Evolutionary conservation across 2,888 invertebrate genomes (phyloP).

Genomic region (Fragum whitleyi): DNA sequence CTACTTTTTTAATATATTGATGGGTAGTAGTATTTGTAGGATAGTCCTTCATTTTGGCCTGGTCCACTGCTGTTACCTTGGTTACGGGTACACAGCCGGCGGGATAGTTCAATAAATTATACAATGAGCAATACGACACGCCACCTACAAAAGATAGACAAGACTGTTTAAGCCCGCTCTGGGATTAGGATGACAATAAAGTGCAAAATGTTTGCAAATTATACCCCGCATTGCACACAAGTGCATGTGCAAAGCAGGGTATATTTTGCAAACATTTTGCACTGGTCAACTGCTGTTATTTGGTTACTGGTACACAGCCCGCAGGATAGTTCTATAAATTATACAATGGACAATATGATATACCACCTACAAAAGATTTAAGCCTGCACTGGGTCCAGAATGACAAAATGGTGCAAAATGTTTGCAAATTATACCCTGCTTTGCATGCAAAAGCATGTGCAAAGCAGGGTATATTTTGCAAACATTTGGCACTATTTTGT

Average conservation of each 20-base stretch:
- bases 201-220: too few species aligned
- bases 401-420: too few species aligned
- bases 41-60: slow-evolving; percentile 68
- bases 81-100: slow-evolving; percentile 76
- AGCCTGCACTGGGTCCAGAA: too few species aligned
- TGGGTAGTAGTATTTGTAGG: slow-evolving; percentile 45
- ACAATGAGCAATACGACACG: background rate
- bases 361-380: background rate
- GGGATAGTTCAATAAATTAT: slow-evolving; percentile 30
- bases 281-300: too few species aligned
- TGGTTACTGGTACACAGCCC: slow-evolving; percentile 53
- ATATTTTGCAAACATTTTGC: too few species aligned
- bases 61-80: slow-evolving; percentile 74
- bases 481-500: too few species aligned
- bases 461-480: too few species aligned
- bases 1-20: slow-evolving; percentile 12
- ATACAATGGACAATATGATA: background rate
- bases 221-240: too few species aligned
- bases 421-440: too few species aligned
- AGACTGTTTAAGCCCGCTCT: background rate
- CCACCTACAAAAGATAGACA: background rate
- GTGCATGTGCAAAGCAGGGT: too few species aligned
- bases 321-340: slow-evolving; percentile 43
- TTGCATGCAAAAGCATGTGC: too few species aligned
- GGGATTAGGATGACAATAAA: too few species aligned